Percentiles rank a stretch among this genome's conserved stretches.
These are phyloP conservation scores for Heliconius congener DNA, from an alignment of 1,140 invertebrate species.

Conservation along the genomic window DNA sequence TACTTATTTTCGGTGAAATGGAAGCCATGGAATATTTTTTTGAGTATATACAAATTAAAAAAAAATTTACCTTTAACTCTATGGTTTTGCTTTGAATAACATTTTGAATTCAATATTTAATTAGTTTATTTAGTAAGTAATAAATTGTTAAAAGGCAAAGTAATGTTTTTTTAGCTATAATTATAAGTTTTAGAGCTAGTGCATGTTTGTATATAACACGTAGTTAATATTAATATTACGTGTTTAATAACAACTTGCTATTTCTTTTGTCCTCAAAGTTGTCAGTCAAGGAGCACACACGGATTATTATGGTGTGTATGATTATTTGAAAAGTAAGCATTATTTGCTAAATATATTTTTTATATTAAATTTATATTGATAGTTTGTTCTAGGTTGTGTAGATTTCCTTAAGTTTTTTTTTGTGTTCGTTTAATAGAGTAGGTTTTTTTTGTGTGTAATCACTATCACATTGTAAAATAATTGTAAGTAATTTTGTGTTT, in stretches of 20 bases:
- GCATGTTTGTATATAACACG: conserved; percentile 29
- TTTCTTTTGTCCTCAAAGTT: conserved; percentile 70
- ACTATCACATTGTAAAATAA: neutral
- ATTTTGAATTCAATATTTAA: neutral
- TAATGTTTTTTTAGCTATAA: neutral
- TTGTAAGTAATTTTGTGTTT: neutral
- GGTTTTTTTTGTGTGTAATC: too few relatives aligned
- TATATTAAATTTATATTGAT: neutral
- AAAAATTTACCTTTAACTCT: neutral
- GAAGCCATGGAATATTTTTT: neutral
- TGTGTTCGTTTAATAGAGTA: neutral
- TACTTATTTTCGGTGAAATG: neutral
- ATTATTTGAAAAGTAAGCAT: conserved; percentile 33
- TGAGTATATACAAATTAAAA: neutral
- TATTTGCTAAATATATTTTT: conserved; percentile 5
- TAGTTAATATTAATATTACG: conserved; percentile 12
- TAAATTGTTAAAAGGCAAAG: neutral
- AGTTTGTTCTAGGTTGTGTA: neutral
- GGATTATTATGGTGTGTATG: conserved; percentile 74
- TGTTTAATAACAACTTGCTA: conserved; percentile 50
- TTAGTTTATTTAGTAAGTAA: neutral
- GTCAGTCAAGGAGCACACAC: conserved; percentile 71
- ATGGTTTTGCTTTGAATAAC: neutral
- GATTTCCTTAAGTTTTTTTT: neutral
- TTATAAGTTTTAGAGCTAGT: neutral